Conservation (phyloP, 2,888 invertebrate genomes). For the Calameuta idolon region DNA sequence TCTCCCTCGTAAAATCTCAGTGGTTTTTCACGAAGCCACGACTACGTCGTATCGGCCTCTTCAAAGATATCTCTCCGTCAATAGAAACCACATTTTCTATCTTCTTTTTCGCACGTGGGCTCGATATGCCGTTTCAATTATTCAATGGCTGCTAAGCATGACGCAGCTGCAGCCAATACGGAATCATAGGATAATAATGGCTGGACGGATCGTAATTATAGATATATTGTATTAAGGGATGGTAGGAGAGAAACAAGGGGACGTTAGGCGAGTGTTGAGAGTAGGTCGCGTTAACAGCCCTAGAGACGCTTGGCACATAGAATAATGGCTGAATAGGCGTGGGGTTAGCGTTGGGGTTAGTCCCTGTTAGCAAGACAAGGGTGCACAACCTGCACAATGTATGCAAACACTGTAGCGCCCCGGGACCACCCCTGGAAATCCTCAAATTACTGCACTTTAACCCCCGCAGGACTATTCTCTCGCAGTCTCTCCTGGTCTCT, state of each 20-base stretch:
- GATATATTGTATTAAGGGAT: constrained; percentile 34
- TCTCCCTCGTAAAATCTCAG: neutral
- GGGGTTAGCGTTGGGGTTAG: constrained; percentile 40
- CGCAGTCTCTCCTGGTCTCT: neutral
- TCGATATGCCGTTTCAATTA: neutral
- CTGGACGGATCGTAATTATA: constrained; percentile 48
- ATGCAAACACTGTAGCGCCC: constrained; percentile 57
- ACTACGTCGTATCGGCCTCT: neutral
- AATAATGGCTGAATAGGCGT: constrained; percentile 50
- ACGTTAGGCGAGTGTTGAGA: constrained; percentile 22
- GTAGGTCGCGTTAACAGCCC: constrained; percentile 56
- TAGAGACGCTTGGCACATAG: constrained; percentile 54
- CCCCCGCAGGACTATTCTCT: constrained; percentile 11
- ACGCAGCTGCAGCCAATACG: constrained; percentile 22
- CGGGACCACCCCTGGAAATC: constrained; percentile 50
- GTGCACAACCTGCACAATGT: constrained; percentile 45
- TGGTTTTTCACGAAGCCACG: neutral
- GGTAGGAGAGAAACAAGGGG: constrained; percentile 23
- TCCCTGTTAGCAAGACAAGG: constrained; percentile 55
- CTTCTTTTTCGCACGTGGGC: neutral
- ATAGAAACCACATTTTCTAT: neutral
- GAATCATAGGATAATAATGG: constrained; percentile 48
- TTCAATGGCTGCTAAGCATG: neutral
- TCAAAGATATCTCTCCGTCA: neutral
- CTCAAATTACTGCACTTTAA: constrained; percentile 52